A percentile compares a stretch with the other conserved stretches of the same genome.
phyloP scores from a whole-genome alignment of 1,140 invertebrate genomes.

The Brachystomella parvula region DNA sequence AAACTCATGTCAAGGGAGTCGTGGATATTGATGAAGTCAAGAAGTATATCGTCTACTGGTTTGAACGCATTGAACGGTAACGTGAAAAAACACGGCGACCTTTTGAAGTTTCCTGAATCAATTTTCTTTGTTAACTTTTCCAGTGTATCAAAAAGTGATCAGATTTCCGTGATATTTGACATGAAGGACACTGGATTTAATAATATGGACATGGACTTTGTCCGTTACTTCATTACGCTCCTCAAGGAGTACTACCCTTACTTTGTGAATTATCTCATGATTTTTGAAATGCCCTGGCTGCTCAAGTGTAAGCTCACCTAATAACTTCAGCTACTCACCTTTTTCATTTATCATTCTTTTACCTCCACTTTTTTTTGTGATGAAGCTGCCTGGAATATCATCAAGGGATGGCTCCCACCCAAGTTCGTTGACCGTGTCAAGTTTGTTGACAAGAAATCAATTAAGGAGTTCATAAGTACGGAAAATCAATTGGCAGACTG shows the following conservation, averaged over 20 bases:
- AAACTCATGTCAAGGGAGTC: conserved; percentile 64
- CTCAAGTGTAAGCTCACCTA: conserved; percentile 59
- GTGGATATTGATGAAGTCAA: conserved; percentile 66
- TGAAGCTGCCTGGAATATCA: conserved; percentile 82
- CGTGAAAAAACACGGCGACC: conserved; percentile 7
- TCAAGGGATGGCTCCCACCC: conserved; percentile 77
- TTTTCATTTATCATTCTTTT: neutral
- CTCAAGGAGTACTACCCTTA: conserved; percentile 87
- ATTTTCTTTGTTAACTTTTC: conserved; percentile 30
- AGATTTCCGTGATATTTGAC: conserved; percentile 80
- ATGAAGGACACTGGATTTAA: conserved; percentile 73
- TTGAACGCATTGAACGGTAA: conserved; percentile 72
- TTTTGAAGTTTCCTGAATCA: conserved; percentile 7
- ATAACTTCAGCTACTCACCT: neutral
- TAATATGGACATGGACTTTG: conserved; percentile 82
- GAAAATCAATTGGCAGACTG: conserved; percentile 44
- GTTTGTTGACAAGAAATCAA: conserved; percentile 67
- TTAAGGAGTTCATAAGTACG: conserved; percentile 66
- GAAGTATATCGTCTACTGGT: conserved; percentile 75
- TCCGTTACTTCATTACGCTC: conserved; percentile 72
- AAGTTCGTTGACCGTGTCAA: conserved; percentile 85
- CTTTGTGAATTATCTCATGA: conserved; percentile 80
- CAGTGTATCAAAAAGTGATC: conserved; percentile 61
- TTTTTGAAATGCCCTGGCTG: conserved; percentile 92
- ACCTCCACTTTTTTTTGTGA: neutral